Evolutionary conservation across 2,113 vertebrate species (phyloP), one percentile per base, ranked within the genome.

Genomic region (Centropus unirufus): DNA sequence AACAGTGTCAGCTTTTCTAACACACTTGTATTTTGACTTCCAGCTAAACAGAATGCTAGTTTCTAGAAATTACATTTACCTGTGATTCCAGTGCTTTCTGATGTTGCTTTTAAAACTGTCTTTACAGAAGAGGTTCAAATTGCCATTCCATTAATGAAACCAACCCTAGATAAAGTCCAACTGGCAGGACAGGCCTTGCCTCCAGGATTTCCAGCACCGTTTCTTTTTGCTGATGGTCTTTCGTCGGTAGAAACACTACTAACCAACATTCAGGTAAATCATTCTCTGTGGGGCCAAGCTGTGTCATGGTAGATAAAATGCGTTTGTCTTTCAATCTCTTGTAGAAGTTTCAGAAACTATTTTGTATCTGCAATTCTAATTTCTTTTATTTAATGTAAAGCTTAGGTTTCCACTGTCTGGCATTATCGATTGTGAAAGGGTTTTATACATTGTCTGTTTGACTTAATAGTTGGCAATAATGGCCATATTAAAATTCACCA

Each of bases 261-360:
- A 97, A 99, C 99, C 97, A 99, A 99, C 97, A 99, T 99, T 96
- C 99, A 99, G 99, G 99, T 99, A 98, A 98, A 89, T 96, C 40
- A 47, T 51, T 75, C 69, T 90, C 83, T 70, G 10, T 30, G 86
- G 76, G 26, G 73, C 34, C 57, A 70, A 57, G 21, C 63, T 85
- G 3, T 76, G 36, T 73, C 29, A 10, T 64, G 52, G 13, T 23
- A 59, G 44, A 77, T 52, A 80, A 70, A 27, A 22, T 20, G 23
- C 36, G 49, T 78, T 90, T 89, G 29, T 68, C 88, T 59, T 72
- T 26, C 57, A 58, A 0, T 44, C 40, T 72, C 49, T 88, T 67
- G 24, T 8, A 73, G 79, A 74, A 40, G 13, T 79, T 87, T 7
- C 20, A 67, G 54, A 54, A 93, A 39, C n/a, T 78, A 8, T 86